Percentiles rank a stretch among this genome's conserved stretches.
phyloP scores from a whole-genome alignment of 2,113 vertebrate genomes.

The Solenodon paradoxus region DNA sequence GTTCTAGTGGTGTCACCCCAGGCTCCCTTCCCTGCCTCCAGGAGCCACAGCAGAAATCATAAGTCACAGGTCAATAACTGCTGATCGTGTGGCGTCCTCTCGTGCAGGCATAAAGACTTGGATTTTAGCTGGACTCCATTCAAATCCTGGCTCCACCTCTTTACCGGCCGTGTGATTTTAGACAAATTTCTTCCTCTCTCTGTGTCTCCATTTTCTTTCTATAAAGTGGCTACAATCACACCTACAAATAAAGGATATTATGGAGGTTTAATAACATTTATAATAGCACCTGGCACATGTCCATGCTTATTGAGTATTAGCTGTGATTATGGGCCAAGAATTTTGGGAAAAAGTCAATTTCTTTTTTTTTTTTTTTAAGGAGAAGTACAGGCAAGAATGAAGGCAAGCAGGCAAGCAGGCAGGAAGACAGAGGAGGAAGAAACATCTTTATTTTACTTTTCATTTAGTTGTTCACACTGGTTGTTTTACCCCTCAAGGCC shows the following conservation, averaged over 20 bases:
- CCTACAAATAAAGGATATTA: not conserved
- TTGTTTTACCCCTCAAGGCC: too few species aligned
- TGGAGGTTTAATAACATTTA: not conserved
- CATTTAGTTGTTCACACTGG: too few species aligned
- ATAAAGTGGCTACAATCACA: not conserved
- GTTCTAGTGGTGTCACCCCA: too few species aligned
- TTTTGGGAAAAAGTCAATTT: not conserved
- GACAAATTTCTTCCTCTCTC: not conserved
- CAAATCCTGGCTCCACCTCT: not conserved
- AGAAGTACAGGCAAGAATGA: too few species aligned
- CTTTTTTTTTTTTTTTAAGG: too few species aligned
- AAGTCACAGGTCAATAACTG: not conserved
- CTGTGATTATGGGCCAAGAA: not conserved
- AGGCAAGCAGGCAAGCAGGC: too few species aligned
- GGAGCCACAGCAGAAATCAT: not conserved
- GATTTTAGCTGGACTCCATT: not conserved
- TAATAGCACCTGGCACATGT: not conserved
- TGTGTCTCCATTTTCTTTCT: not conserved
- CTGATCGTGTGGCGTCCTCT: not conserved
- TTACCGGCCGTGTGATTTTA: not conserved
- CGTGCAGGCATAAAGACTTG: not conserved
- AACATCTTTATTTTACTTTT: too few species aligned
- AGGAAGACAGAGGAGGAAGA: too few species aligned
- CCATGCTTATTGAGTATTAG: not conserved
- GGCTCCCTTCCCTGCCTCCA: too few species aligned